Evolutionary conservation across 2,888 invertebrate genomes (phyloP), one percentile per base, ranked within the genome.

Genomic region (Empis stercorea): DNA sequence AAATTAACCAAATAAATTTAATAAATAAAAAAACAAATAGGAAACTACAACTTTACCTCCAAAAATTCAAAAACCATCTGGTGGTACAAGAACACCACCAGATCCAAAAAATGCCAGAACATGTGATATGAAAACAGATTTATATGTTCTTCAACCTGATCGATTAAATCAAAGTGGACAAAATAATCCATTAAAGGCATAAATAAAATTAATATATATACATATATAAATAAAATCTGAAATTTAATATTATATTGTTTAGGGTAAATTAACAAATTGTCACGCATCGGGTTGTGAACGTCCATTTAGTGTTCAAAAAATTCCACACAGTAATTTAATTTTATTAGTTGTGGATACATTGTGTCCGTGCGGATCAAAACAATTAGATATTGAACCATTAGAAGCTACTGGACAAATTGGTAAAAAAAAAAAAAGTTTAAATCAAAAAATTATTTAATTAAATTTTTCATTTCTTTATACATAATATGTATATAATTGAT

Each of bases 281-380:
- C 89, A 87, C 61, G 80, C 81, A 47, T 87, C 86, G 38, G 88
- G 87, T 51, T 91, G 91, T 63, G 88, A 89, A 66, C 84, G 91
- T 61, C 89, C 89, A 23, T 91, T 91, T 71, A 91, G 89, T 71
- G 89, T 91, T 47, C 89, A 91, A 64, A 88, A 88, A 71, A 87
- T 92, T 60, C 87, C 84, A 43, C 85, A 87, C 66, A 91, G 89
- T 62, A 92, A 92, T 73, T 72, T 92, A 58, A 87, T 92, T 59
- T 72, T 92, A 53, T 73, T 92, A 53, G 91, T 89, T 53, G 89
- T 91, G 58, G 89, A 92, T 68, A 88, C 87, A 17, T 71, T 87
- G 56, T 89, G 88, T 65, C 88, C 88, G 44, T 91, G 89, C 70
- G 88, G 88, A 54, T 85, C 84, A 61, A 88, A 88, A 68, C 83